Base-by-base conservation (phyloP, 2,113 vertebrate genomes). In the Lota lota region DNA sequence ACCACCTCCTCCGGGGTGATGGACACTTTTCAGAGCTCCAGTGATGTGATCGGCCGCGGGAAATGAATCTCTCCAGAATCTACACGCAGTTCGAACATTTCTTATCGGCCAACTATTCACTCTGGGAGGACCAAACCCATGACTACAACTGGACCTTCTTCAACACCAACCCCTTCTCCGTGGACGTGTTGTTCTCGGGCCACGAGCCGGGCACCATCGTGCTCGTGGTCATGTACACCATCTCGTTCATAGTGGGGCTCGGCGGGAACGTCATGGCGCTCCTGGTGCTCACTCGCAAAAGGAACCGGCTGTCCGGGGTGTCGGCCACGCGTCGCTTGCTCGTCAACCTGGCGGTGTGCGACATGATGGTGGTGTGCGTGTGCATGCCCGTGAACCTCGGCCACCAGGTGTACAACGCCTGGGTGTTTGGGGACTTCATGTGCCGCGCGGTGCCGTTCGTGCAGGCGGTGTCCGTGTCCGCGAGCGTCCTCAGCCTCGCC, bases 351-450 rank as follows among this genome's bases (percentile, higher is more conserved):
- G 87, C 89, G 5, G 74, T 87, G 10, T 90, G 89, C 60, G 89
- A 90, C 67, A 90, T 88, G 89, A 85, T 90, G 87, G 89, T 90
- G 65, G 87, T 90, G 58, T 89, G 87, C 47, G 79, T 90, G 20
- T 90, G 89, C 67, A 90, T 90, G 89, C 89, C 89, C 0, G 88
- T 89, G 0, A 90, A 86, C 17, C 76, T 90, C n/a, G 87, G 84
- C 4, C 89, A 88, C 36, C 85, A 90, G 80, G 81, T 90, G 4
- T 85, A 88, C 70, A 88, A 85, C 64, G 88, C 78, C 5, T 90
- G 89, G 89, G 83, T 89, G 53, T 89, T 90, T 63, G 89, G 89
- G 3, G 89, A 87, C 68, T 81, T 88, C 16, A 21, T 90, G 80
- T 90, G 89, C 61, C 82, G 88, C 1, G 75, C 87, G 1, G 89